These are phyloP conservation scores for Isoperla grammatica DNA, from an alignment of 2,888 invertebrate genomes.

Conservation along the genomic window DNA sequence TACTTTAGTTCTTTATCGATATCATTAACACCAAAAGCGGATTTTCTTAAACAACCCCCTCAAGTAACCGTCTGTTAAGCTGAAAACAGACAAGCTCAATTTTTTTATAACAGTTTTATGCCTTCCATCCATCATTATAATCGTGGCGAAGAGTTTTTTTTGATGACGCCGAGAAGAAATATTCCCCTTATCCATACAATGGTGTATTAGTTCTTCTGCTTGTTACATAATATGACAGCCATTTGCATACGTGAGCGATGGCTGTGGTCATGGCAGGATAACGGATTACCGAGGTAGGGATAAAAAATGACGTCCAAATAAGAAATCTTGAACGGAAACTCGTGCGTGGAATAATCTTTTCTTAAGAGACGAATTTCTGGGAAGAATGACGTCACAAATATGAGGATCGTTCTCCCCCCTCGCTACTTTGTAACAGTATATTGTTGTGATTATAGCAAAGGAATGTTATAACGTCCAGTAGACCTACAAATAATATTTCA, in stretches of 20 bases:
- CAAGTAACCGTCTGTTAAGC: too few relatives aligned
- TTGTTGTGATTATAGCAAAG: too few relatives aligned
- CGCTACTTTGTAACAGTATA: too few relatives aligned
- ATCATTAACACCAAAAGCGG: too few relatives aligned
- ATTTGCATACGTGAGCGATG: slow-evolving; percentile 14
- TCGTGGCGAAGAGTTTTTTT: background rate
- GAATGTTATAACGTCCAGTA: too few relatives aligned
- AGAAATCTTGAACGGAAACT: background rate
- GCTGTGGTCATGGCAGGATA: slow-evolving; percentile 12
- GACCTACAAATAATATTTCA: too few relatives aligned
- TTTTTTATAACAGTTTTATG: slow-evolving; percentile 1
- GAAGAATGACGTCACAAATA: too few relatives aligned
- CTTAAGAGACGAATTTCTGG: background rate
- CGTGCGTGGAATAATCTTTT: slow-evolving; percentile 5
- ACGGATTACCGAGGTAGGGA: background rate
- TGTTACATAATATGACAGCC: slow-evolving; percentile 12
- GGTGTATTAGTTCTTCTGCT: slow-evolving; percentile 8
- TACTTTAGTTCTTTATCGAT: too few relatives aligned
- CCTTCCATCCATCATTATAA: slow-evolving; percentile 7
- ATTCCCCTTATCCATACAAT: background rate
- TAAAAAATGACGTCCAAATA: background rate
- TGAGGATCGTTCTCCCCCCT: too few relatives aligned
- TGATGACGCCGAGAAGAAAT: background rate
- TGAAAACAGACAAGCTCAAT: background rate
- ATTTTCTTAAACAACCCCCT: too few relatives aligned